Evolutionary conservation across 23 tunicate species (phyloP), one percentile per base, ranked within the genome.

Genomic region (Ascidia mentula): DNA sequence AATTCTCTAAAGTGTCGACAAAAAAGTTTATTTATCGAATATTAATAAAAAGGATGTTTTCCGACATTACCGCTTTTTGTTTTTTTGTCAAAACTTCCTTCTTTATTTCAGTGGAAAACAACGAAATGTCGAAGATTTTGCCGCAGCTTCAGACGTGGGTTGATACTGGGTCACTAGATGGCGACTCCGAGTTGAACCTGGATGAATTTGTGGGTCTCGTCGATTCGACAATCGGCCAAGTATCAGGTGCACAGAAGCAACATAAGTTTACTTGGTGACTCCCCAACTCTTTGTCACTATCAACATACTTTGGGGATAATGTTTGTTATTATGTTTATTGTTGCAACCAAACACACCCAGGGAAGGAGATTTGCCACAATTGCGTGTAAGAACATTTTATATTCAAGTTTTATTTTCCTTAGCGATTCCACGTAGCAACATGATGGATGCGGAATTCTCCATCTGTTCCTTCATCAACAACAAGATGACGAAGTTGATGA

Each of bases 171-270:
- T 53, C 65, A 53, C 65, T 20, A 53, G 65, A 53, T 53, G 65
- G 65, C 65, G 65, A 53, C 65, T 53, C 65, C 24, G 65, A 53
- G 65, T 53, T 53, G 13, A 53, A 53, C 24, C 24, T 53, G 65
- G 24, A 53, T 28, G 65, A 53, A 53, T 53, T 53, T 53, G 13
- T 9, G 2, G 24, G 24, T 9, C 24, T 53, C 28, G 12, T 53
- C 65, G 65, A 53, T 9, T 53, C 65, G 22, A 53, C 65, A 20
- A 28, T 53, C 24, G 65, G 65, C 22, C 12, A 53, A 9, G 65
- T 53, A 3, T 53, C 65, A 26, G 65, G 65, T 53, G 15, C 53
- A 15, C 24, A 3, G 65, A n/a, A n/a, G n/a, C n/a, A n/a, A n/a
- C n/a, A n/a, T n/a, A n/a, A n/a, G n/a, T n/a, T n/a, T n/a, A n/a